Evolutionary conservation across 2,797 vertebrate genomes (phyloP).

Genomic region (Onychomys arenicola): DNA sequence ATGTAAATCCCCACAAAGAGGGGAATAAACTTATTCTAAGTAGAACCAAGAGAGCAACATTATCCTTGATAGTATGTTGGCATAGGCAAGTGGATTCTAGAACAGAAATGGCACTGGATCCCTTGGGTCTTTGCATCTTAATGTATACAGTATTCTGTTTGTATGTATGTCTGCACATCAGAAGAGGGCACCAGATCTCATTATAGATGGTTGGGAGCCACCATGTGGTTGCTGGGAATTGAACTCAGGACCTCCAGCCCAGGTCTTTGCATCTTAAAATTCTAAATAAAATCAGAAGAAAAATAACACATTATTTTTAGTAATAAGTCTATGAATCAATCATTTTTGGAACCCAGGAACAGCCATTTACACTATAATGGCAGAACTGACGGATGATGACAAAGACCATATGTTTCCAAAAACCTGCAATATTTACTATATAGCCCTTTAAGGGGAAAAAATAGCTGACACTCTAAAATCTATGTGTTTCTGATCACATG

Average conservation of each 20-base stretch:
- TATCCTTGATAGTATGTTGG: background rate
- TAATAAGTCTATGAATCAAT: background rate
- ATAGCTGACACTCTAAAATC: background rate
- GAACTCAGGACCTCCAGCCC: too few relatives aligned
- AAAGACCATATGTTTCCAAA: background rate
- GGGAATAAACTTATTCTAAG: background rate
- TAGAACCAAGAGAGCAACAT: background rate
- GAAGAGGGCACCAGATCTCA: too few relatives aligned
- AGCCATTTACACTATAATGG: background rate
- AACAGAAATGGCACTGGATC: background rate
- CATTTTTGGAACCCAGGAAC: background rate
- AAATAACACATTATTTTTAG: background rate
- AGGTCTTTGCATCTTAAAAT: conserved; percentile 3
- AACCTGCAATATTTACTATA: background rate
- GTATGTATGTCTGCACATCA: too few relatives aligned
- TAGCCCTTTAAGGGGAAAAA: background rate
- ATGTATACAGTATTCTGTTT: too few relatives aligned
- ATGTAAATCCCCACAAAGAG: background rate
- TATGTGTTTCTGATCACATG: background rate
- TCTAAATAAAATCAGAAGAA: background rate
- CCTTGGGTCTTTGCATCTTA: background rate
- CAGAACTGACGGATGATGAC: background rate
- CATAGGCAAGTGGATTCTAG: background rate
- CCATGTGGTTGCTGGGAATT: too few relatives aligned
- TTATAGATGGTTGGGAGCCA: too few relatives aligned